Base-by-base conservation (phyloP, 2,797 vertebrate species). In the Hydrocynus forskahlii region DNA sequence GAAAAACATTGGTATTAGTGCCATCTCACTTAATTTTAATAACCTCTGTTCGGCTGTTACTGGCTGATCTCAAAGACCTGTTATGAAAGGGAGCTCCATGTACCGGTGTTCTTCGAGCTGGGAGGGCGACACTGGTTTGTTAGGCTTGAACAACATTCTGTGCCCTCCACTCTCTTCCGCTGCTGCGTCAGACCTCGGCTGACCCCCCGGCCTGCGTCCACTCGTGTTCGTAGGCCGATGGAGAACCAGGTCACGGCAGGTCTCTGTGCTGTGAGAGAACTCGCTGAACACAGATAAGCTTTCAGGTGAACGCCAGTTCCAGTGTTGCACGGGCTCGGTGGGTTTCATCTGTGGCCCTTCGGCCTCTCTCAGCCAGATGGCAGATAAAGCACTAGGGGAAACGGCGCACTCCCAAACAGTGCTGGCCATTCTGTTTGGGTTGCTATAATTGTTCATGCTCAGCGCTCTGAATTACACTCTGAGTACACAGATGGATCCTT, bases 401-500 rank as follows among this genome's bases (percentile, higher is more conserved):
- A 60, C 43, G 29, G 54, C 21, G 54, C 40, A 29, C 62, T 60
- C 55, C 64, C 79, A 68, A 52, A 38, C 40, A 69, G 43, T n/a
- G 7, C 55, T 52, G 52, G 25, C 55, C 55, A 48, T 76, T 67
- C 64, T 59, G 40, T 48, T 43, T 75, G 55, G 8, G 35, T 52
- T 14, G 45, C 45, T 70, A 52, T 76, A 70, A 76, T 62, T 76
- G 66, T 62, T 75, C 63, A 75, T 72, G 70, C n/a, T 57, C 48
- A 74, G 48, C 16, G 7, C 50, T 66, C 50, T 54, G 69, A 73
- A 74, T n/a, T 45, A 2, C 23, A 66, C 59, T 13, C 13, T 10
- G 14, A 79, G 45, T 63, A 38, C 45, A 45, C 38, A 25, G 45
- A 80, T 67, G 71, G 21, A 74, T 25, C 7, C 12, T 2, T 19